Evolutionary conservation across 2,888 invertebrate genomes (phyloP), one percentile per base, ranked within the genome.

Genomic region (Aphodius sticticus): DNA sequence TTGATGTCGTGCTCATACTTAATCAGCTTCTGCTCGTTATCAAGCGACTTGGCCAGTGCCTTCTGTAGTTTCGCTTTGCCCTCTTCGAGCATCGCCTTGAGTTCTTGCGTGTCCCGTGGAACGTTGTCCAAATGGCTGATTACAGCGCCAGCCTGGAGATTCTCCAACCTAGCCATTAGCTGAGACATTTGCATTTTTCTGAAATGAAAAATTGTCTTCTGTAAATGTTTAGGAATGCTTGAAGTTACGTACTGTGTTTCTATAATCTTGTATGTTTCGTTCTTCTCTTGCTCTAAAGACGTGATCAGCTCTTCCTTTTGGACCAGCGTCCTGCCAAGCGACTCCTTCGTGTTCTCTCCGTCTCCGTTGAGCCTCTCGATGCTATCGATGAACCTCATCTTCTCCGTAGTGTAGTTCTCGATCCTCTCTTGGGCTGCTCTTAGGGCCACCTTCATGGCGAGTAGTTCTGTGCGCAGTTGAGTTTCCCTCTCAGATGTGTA

Each of bases 1-100:
- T 92, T 92, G 9, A 93, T 86, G 81, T 92, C 91, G 78, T 91
- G 90, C 69, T 93, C 92, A 82, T 91, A 92, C 82, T 92, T 91
- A 6, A 90, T 86, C 78, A 93, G 85, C 80, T 86, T 87, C 76
- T 86, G 86, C 79, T 89, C 88, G 80, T 86, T 87, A 26, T 89
- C 88, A 78, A 87, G 80, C 5, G 84, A 84, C 78, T 85, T 86
- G 37, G 82, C 82, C 12, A 85, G 77, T 0, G 84, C 83, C 16
- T 84, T 82, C 77, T 86, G 85, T 69, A 88, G 81, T 81, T 88
- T 88, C 0, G 83, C 80, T 78, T 86, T 85, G 5, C 87, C 87
- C 76, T 88, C 88, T 69, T 86, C 86, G 16, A 88, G 83, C 86
- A 88, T 87, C 16, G 82, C 82, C 74, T 87, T 86, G 38, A 88